Conservation (phyloP, 1,140 invertebrate genomes). For the Elysia chlorotica region DNA sequence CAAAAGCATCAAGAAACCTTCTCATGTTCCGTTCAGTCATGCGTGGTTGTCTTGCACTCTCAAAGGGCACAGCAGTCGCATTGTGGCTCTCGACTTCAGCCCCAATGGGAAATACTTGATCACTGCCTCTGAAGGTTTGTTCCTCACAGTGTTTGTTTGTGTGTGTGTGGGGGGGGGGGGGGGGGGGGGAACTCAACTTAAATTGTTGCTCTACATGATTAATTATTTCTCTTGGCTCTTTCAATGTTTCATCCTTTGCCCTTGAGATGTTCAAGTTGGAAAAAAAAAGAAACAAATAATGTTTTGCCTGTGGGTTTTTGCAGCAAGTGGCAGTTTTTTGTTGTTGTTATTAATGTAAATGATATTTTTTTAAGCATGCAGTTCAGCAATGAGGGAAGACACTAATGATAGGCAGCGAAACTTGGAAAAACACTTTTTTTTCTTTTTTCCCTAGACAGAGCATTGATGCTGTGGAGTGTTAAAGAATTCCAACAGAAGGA, state of each 20-base stretch:
- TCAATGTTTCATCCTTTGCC: not conserved
- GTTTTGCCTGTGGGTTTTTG: not conserved
- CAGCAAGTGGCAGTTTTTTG: not conserved
- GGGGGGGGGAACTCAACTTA: no score
- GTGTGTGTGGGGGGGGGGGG: no score
- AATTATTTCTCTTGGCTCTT: not conserved
- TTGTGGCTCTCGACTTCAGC: conserved; percentile 79
- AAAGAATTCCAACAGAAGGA: conserved; percentile 77
- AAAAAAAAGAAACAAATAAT: not conserved
- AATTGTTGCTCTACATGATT: no score
- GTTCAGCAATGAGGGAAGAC: no score
- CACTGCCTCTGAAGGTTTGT: conserved; percentile 80
- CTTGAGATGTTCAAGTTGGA: not conserved
- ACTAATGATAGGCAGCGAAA: no score
- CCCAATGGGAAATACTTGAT: conserved; percentile 83
- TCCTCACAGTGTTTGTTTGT: no score
- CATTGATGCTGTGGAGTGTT: conserved; percentile 81
- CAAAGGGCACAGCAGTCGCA: conserved; percentile 77
- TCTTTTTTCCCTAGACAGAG: conserved; percentile 72
- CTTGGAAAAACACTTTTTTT: no score
- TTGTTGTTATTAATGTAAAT: not conserved
- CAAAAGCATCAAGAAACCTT: conserved; percentile 29
- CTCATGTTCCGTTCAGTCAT: conserved; percentile 66
- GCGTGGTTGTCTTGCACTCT: conserved; percentile 77
- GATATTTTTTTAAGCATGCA: no score